These are phyloP conservation scores for Tiliqua scincoides DNA, from an alignment of 2,113 vertebrate genomes.

Conservation along the genomic window DNA sequence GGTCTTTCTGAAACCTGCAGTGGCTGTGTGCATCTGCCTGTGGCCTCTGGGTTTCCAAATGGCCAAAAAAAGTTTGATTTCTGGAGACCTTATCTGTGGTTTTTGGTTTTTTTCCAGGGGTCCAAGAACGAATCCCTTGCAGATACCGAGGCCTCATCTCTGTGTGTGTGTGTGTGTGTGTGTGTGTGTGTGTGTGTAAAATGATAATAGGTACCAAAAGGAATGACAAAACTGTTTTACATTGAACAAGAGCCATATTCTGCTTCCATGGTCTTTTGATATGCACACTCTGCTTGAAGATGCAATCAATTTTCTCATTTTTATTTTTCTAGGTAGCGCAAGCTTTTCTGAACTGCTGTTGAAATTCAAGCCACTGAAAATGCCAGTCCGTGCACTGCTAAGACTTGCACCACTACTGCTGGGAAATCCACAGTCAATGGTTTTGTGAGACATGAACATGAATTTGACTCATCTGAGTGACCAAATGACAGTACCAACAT, in stretches of 20 bases:
- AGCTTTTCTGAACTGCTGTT: slow-evolving; percentile 87
- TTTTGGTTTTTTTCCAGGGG: too few relatives aligned
- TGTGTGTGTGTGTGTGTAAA: too few relatives aligned
- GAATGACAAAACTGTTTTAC: neutral
- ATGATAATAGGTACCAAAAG: neutral
- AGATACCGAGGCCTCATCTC: too few relatives aligned
- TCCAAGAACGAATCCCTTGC: too few relatives aligned
- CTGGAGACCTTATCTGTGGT: too few relatives aligned
- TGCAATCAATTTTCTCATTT: neutral
- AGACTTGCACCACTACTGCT: slow-evolving; percentile 87
- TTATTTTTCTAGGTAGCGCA: slow-evolving; percentile 77
- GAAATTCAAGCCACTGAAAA: slow-evolving; percentile 81
- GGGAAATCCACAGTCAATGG: slow-evolving; percentile 77
- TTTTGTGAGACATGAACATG: slow-evolving; percentile 62
- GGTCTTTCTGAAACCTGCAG: too few relatives aligned
- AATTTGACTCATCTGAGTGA: rapidly evolving
- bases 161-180: too few relatives aligned
- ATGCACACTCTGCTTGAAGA: rapidly evolving
- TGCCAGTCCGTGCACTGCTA: slow-evolving; percentile 89
- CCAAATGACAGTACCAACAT: neutral
- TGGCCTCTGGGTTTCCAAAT: too few relatives aligned
- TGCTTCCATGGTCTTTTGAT: neutral
- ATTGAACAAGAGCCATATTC: neutral
- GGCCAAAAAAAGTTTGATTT: too few relatives aligned
- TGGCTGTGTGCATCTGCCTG: too few relatives aligned